phyloP scores from a whole-genome alignment of 2,113 vertebrate species.

The Uria aalge region DNA sequence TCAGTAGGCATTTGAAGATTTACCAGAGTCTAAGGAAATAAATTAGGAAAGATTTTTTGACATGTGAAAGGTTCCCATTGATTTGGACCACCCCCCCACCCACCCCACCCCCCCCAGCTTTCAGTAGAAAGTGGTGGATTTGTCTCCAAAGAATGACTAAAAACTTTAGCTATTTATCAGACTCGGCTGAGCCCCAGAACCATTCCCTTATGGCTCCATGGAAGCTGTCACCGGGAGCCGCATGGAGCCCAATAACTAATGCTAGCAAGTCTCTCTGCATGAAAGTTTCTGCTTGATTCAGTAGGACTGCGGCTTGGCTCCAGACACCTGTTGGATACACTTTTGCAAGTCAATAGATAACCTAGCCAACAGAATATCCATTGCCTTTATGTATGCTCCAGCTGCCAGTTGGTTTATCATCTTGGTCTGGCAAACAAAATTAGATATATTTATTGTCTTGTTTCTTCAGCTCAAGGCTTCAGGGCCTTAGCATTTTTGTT shows the following conservation, averaged over 20 bases:
- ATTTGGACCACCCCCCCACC: background rate
- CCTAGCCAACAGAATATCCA: background rate
- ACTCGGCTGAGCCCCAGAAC: background rate
- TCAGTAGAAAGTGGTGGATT: background rate
- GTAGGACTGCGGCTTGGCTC: background rate
- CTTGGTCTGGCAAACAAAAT: background rate
- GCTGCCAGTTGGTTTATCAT: background rate
- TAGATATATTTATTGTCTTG: background rate
- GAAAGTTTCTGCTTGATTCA: background rate
- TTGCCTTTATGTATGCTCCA: background rate
- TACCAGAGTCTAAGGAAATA: background rate
- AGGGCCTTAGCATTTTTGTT: background rate
- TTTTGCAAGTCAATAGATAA: background rate
- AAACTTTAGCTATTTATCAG: background rate
- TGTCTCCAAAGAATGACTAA: background rate
- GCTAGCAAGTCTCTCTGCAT: background rate
- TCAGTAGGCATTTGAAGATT: background rate
- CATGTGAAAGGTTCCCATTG: background rate
- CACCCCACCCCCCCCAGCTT: background rate
- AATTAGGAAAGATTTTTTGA: background rate
- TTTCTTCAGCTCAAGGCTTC: background rate
- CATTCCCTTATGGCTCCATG: background rate
- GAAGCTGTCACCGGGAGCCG: background rate
- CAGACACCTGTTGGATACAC: background rate
- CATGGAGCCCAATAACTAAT: background rate